Evolutionary conservation across 2,113 vertebrate genomes (phyloP), one percentile per base, ranked within the genome.

Genomic region (Hemiprocne comata): DNA sequence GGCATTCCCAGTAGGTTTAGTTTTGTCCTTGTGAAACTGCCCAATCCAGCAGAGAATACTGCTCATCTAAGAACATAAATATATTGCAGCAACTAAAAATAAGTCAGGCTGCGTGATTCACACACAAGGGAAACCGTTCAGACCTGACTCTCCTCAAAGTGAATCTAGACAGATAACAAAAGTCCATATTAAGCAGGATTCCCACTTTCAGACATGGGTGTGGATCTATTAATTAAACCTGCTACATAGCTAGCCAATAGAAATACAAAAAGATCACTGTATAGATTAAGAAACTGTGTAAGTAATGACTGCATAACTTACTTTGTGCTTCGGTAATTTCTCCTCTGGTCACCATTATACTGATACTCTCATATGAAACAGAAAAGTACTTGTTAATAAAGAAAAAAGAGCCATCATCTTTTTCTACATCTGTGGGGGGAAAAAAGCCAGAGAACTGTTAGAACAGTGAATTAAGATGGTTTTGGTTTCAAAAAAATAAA

Each of bases 311-410:
- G 42, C 29, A 17, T 23, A 78, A 48, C 20, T 28, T 46, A 60
- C 48, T 53, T 13, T 20, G 46, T 77, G 72, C 72, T 74, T 83
- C 0, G 0, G 38, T 20, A 55, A 51, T 54, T 66, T 67, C 54
- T 90, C 48, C 50, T 77, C 61, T 70, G 33, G 31, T 61, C 69
- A 51, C 24, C 21, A 12, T 58, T 66, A 66, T 8, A 48, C 29
- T 23, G 36, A 71, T 34, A 34, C 13, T 17, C 0, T 73, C 50
- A 36, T 4, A 36, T 2, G 24, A 77, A 1, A 0, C 11, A 87
- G 38, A 69, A 87, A 82, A 25, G 34, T 4, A 73, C 21, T 6
- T 36, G 28, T 57, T 73, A 61, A 48, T 29, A 87, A 90, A 13
- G 19, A 76, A 73, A 73, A 74, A 73, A 8, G 8, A 69, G 46